Conservation (phyloP, 2,888 invertebrate species). For the Agriopis marginaria region DNA sequence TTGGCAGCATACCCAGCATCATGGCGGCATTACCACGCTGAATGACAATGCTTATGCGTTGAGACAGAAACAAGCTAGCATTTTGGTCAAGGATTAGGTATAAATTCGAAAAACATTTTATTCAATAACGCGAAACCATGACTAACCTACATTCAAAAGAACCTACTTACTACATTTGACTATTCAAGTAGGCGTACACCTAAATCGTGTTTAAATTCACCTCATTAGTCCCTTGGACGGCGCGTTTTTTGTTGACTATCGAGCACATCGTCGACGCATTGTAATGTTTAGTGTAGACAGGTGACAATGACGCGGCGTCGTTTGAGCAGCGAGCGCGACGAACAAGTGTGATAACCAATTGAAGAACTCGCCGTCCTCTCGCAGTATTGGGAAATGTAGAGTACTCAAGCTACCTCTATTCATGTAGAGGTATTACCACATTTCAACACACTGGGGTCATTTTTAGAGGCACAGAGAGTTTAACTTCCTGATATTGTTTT, state of each 20-base stretch:
- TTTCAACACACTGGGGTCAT: no score
- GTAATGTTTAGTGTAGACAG: constrained; percentile 56
- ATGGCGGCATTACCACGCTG: no score
- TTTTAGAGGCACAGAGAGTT: no score
- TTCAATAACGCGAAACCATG: constrained; percentile 15
- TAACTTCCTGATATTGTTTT: no score
- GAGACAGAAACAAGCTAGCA: no score
- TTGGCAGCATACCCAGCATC: no score
- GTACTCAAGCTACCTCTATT: constrained; percentile 17
- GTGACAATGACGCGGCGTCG: constrained; percentile 73
- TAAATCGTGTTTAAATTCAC: constrained; percentile 36
- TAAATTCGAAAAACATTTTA: constrained; percentile 5
- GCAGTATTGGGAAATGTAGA: background rate
- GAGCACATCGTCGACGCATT: constrained; percentile 48
- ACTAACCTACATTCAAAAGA: constrained; percentile 29
- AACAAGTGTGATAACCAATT: constrained; percentile 77
- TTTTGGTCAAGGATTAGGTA: no score
- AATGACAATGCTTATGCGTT: no score
- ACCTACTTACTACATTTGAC: constrained; percentile 19
- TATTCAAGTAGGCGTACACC: constrained; percentile 34
- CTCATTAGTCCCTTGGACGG: constrained; percentile 37
- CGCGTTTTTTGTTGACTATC: constrained; percentile 43
- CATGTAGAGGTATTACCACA: no score
- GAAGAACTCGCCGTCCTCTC: constrained; percentile 45
- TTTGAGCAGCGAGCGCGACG: constrained; percentile 69